phyloP scores from a whole-genome alignment of 2,797 vertebrate species.

The Clangula hyemalis region DNA sequence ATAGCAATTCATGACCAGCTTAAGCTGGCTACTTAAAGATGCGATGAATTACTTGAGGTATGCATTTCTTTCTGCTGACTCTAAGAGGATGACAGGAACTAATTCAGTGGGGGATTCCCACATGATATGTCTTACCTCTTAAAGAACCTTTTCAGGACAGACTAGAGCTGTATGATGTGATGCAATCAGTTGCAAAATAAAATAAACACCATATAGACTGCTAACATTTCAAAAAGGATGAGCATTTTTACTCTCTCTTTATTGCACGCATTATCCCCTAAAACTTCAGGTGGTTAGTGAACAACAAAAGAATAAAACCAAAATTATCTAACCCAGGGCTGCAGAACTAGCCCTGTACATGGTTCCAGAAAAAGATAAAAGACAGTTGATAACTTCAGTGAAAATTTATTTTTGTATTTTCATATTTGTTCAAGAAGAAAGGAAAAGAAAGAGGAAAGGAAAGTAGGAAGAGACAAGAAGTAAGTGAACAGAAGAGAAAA shows the following conservation, averaged over 20 bases:
- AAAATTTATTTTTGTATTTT: neutral
- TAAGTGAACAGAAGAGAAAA: neutral
- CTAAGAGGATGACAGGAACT: neutral
- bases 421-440: neutral
- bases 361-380: neutral
- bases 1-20: neutral
- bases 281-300: neutral
- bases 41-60: neutral
- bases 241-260: neutral
- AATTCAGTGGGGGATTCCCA: neutral
- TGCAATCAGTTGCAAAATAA: neutral
- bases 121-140: neutral
- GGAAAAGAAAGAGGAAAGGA: neutral
- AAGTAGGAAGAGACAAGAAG: neutral
- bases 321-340: neutral
- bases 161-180: neutral
- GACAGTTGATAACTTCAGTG: rapidly evolving
- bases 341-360: neutral
- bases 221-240: neutral
- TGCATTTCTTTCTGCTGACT: neutral
- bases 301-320: neutral
- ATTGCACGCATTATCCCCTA: neutral
- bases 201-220: neutral
- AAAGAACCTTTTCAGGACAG: neutral
- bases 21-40: neutral